Conservation (phyloP, 2,888 invertebrate species). For the Agapetus fuscipes region DNA sequence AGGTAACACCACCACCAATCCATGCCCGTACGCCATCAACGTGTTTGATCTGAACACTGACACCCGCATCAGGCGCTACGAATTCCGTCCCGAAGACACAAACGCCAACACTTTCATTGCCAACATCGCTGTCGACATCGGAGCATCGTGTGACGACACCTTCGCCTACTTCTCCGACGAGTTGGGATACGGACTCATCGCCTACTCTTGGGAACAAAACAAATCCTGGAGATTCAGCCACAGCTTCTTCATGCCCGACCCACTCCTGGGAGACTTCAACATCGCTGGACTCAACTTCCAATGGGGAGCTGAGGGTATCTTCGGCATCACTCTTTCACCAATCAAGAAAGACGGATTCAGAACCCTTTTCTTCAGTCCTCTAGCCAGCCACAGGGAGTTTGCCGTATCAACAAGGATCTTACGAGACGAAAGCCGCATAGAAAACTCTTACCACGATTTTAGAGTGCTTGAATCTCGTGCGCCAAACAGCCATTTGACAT, state of each 20-base stretch:
- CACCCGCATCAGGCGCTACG: conserved; percentile 57
- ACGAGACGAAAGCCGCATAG: conserved; percentile 56
- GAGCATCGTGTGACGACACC: conserved; percentile 63
- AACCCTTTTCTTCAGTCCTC: conserved; percentile 66
- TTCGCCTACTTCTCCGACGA: conserved; percentile 77
- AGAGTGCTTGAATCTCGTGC: conserved; percentile 56
- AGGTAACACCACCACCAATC: conserved; percentile 58
- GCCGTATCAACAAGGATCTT: conserved; percentile 66
- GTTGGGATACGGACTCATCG: conserved; percentile 70
- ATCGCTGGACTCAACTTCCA: conserved; percentile 75
- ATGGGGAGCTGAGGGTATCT: conserved; percentile 75
- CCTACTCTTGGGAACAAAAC: conserved; percentile 67
- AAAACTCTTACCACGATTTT: conserved; percentile 63
- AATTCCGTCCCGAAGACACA: conserved; percentile 60
- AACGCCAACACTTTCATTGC: conserved; percentile 73
- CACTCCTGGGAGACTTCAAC: conserved; percentile 66
- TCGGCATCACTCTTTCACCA: conserved; percentile 66
- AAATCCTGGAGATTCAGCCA: conserved; percentile 73
- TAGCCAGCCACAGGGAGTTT: conserved; percentile 70
- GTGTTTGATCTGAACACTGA: conserved; percentile 69
- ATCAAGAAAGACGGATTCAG: conserved; percentile 56
- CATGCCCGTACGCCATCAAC: conserved; percentile 71
- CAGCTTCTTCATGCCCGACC: conserved; percentile 74
- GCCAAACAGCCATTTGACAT: conserved; percentile 57
- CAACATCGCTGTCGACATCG: conserved; percentile 75